These are phyloP conservation scores for Nomada hirtipes DNA, from an alignment of 2,888 invertebrate species.

Conservation along the genomic window DNA sequence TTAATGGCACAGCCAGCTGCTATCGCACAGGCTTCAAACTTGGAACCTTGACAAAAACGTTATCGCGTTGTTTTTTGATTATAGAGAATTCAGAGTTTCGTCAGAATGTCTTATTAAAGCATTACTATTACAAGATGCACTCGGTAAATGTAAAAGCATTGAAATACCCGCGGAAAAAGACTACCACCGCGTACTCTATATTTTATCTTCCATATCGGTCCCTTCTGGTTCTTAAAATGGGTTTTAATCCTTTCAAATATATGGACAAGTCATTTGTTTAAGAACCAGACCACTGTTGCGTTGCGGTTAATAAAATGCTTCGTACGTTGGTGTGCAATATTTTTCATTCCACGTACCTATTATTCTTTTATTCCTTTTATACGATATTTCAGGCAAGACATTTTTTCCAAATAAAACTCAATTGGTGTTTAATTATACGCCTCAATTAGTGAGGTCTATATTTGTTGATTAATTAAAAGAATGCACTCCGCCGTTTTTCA, in stretches of 20 bases:
- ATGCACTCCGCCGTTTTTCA: too few species aligned
- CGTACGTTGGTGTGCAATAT: slow-evolving; percentile 8
- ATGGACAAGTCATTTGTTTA: slow-evolving; percentile 19
- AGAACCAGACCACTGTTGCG: not conserved
- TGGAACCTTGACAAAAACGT: slow-evolving; percentile 48
- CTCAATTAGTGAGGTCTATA: too few species aligned
- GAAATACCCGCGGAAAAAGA: not conserved
- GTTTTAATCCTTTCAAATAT: slow-evolving; percentile 44
- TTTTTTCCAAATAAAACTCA: too few species aligned
- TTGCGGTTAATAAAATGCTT: slow-evolving; percentile 43
- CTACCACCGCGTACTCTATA: not conserved
- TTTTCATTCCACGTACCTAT: not conserved
- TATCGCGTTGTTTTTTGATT: slow-evolving; percentile 13
- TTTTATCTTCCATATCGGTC: slow-evolving; percentile 24
- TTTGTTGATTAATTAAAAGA: too few species aligned
- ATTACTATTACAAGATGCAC: not conserved
- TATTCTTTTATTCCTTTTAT: too few species aligned
- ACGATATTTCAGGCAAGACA: too few species aligned
- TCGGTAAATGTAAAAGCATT: not conserved
- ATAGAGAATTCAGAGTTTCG: slow-evolving; percentile 18
- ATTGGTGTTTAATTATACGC: too few species aligned
- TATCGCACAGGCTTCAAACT: slow-evolving; percentile 20
- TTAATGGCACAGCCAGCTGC: slow-evolving; percentile 25
- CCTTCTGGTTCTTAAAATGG: slow-evolving; percentile 32
- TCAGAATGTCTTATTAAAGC: not conserved